Evolutionary conservation across 1,140 invertebrate species (phyloP).

Genomic region (Antheraea mylitta): DNA sequence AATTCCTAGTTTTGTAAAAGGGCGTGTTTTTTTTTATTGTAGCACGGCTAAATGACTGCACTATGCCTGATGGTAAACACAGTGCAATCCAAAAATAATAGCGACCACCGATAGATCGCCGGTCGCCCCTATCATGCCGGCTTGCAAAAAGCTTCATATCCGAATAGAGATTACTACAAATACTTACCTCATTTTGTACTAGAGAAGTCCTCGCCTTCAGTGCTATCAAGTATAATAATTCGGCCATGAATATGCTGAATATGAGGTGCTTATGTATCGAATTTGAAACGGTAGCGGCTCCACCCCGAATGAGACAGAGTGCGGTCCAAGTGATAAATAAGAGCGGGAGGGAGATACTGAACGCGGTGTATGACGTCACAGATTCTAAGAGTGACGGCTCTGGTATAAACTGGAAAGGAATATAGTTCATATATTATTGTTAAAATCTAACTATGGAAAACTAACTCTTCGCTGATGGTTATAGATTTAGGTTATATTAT

Average conservation of each 20-base stretch:
- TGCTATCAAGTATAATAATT: constrained; percentile 92
- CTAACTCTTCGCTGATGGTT: too few species aligned
- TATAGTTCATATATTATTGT: not conserved
- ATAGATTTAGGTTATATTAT: too few species aligned
- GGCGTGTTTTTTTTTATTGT: too few species aligned
- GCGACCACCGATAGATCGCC: too few species aligned
- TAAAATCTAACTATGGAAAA: too few species aligned
- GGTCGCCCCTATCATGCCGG: too few species aligned
- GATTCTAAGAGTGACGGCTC: constrained; percentile 91
- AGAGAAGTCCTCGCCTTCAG: constrained; percentile 88
- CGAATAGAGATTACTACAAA: not conserved
- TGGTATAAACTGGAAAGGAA: constrained; percentile 83
- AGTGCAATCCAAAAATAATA: too few species aligned
- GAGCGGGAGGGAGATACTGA: constrained; percentile 90
- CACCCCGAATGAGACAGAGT: constrained; percentile 87
- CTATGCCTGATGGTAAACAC: too few species aligned
- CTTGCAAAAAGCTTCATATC: too few species aligned
- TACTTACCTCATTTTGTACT: constrained; percentile 84
- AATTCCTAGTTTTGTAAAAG: not conserved
- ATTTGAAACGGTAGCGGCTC: constrained; percentile 93
- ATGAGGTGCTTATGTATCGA: constrained; percentile 96
- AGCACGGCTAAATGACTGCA: too few species aligned
- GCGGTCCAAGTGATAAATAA: constrained; percentile 87
- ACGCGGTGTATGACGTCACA: constrained; percentile 92
- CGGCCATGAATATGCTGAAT: constrained; percentile 91